Evolutionary conservation across 2,797 vertebrate species (phyloP).

Genomic region (Mormyrus hasselquistii): DNA sequence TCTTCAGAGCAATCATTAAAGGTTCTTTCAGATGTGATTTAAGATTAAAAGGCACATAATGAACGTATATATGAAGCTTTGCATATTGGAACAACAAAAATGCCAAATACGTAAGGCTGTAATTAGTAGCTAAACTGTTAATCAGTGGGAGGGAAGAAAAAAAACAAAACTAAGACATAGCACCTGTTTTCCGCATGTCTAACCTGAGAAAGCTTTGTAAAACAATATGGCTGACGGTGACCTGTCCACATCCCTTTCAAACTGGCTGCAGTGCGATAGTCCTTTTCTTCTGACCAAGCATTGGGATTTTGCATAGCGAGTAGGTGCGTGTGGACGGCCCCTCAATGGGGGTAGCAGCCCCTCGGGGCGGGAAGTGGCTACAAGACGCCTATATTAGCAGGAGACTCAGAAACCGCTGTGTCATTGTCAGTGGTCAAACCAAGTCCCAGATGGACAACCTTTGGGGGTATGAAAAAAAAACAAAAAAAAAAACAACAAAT

Average conservation of each 20-base stretch:
- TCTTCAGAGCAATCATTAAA: conserved; percentile 47
- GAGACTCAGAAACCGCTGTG: conserved; percentile 37
- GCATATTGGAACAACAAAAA: conserved; percentile 43
- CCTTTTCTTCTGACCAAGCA: conserved; percentile 39
- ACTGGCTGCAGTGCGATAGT: conserved; percentile 49
- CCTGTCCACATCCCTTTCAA: conserved; percentile 66
- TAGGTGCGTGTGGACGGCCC: not conserved
- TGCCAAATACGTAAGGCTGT: conserved; percentile 51
- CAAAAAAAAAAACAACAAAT: conserved; percentile 30
- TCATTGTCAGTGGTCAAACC: conserved; percentile 39
- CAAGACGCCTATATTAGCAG: not conserved
- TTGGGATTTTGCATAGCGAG: conserved; percentile 24
- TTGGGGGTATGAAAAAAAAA: conserved; percentile 36
- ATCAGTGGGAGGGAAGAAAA: conserved; percentile 32
- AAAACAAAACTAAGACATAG: conserved; percentile 59
- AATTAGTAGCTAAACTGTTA: conserved; percentile 49
- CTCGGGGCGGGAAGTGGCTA: conserved; percentile 15
- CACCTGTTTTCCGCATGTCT: conserved; percentile 82
- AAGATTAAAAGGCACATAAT: conserved; percentile 54
- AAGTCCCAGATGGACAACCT: conserved; percentile 40
- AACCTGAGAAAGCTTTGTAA: conserved; percentile 85
- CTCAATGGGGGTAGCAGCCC: conserved; percentile 29
- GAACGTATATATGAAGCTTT: conserved; percentile 48
- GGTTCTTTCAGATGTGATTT: conserved; percentile 46
- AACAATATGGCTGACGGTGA: conserved; percentile 54